Base-by-base conservation (phyloP, 2,888 invertebrate species). In the Xylota segnis region DNA sequence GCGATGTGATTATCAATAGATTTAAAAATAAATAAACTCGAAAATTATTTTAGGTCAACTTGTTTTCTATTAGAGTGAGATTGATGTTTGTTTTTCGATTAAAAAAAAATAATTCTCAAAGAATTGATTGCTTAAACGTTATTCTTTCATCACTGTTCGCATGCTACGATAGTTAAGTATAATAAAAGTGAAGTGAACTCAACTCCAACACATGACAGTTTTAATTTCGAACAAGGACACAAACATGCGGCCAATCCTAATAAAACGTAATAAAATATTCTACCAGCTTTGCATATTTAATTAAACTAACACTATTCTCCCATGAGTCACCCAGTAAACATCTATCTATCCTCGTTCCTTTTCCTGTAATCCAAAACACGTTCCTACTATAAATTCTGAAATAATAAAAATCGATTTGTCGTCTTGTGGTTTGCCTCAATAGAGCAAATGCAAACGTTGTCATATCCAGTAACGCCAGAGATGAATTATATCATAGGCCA, bases 401-500 rank as follows among this genome's bases (percentile, higher is more conserved):
- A 50, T 29, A 72, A 72, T 72, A 59, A 72, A 72, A 47, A 40
- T 50, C 32, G 29, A 50, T 71, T 59, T 47, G 16, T 9, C 58
- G 29, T 59, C 71, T 34, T 23, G 18, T 29, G 43, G 63, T 16
- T n/a, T 40, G 32, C 18, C 9, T 37, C 16, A n/a, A 34, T 32
- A 43, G 27, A n/a, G 34, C n/a, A 43, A 52, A 74, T 63, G 37
- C 68, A 68, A 83, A 74, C 40, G 56, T 18, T 70, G 78, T 74
- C 83, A 50, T 29, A 56, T 23, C 27, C 83, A 83, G 74, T 68
- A 68, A 78, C 50, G 40, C 40, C 63, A 66, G 52, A 54, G 43
- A 68, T 83, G 79, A 79, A 83, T 70, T 82, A 66, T 58, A 56
- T 29, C 47, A 6, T 32, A 54, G 58, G 50, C 74, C 79, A 79